Evolutionary conservation across 2,888 invertebrate species (phyloP).

Genomic region (Metalampra italica): DNA sequence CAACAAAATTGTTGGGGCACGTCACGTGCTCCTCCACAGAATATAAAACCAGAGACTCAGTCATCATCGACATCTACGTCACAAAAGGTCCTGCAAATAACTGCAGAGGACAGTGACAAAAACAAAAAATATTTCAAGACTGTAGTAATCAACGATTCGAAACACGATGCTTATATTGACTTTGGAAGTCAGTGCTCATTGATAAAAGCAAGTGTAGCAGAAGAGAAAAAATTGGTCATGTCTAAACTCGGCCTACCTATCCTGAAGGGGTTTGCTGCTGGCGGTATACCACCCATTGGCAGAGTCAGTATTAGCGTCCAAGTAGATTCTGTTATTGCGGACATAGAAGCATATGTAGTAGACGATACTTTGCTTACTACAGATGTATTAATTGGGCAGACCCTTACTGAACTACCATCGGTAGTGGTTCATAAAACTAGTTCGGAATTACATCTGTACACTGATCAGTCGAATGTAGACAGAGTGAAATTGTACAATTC

Average conservation of each 20-base stretch:
- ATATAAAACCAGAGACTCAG: no score
- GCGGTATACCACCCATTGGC: not conserved
- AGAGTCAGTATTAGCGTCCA: not conserved
- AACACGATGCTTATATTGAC: not conserved
- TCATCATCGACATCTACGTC: not conserved
- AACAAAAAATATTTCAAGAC: not conserved
- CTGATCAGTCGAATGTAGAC: not conserved
- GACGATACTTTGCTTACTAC: conserved; percentile 1
- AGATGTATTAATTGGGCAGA: conserved; percentile 7
- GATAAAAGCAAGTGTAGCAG: not conserved
- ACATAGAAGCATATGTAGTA: conserved; percentile 4
- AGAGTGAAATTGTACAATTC: not conserved
- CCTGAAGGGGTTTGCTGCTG: not conserved
- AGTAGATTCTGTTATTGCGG: conserved; percentile 5
- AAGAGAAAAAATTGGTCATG: not conserved
- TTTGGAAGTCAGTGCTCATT: conserved; percentile 6
- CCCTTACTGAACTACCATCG: conserved; percentile 4
- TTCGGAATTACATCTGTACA: not conserved
- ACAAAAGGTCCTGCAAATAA: not conserved
- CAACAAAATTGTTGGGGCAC: no score
- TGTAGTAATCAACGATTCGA: not conserved
- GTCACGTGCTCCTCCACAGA: no score
- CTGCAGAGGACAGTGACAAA: not conserved
- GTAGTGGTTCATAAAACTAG: conserved; percentile 7
- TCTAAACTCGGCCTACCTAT: not conserved